Evolutionary conservation across 2,113 vertebrate species (phyloP), one percentile per base, ranked within the genome.

Genomic region (Xiphorhynchus elegans): DNA sequence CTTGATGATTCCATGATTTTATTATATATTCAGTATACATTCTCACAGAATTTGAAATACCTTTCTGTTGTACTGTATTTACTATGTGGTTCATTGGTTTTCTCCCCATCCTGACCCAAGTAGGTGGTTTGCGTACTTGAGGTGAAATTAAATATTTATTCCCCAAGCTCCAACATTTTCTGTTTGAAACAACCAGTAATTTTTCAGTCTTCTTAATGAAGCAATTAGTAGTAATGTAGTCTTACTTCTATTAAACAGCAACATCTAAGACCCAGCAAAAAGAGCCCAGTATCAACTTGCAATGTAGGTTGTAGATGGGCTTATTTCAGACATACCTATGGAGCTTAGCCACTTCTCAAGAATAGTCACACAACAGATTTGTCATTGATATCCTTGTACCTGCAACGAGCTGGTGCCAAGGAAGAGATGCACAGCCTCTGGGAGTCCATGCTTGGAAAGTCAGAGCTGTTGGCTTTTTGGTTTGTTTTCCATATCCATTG

Each of bases 51-150:
- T 44, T 74, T 75, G 7, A 64, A 84, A 87, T 16, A 13, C 1
- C 74, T 66, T 63, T 29, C 18, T 39, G 8, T 40, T 64, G 14
- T 33, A 62, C 26, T 44, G 7, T 35, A 40, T 25, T 85, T 59
- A 40, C 15, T 33, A 53, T 78, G 64, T 84, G 11, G 7, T 73
- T 69, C 26, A 62, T 5, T 24, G 14, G 2, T 10, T 69, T 86
- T 79, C 26, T 60, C 2, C 4, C 9, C 5, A 0, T 2, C 9
- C 5, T 10, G 1, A 13, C 11, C 0, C 0, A 49, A 17, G 14
- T 33, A 75, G 7, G n/a, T 40, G 20, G 5, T 44, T 90, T 75
- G 44, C 10, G 8, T 67, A 77, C 23, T 63, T 31, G 33, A 37
- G 84, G 59, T 72, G 4, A 87, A 67, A 80, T 89, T 49, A 70